Conservation (phyloP, 2,888 invertebrate genomes). For the Cyclophora albipunctata region DNA sequence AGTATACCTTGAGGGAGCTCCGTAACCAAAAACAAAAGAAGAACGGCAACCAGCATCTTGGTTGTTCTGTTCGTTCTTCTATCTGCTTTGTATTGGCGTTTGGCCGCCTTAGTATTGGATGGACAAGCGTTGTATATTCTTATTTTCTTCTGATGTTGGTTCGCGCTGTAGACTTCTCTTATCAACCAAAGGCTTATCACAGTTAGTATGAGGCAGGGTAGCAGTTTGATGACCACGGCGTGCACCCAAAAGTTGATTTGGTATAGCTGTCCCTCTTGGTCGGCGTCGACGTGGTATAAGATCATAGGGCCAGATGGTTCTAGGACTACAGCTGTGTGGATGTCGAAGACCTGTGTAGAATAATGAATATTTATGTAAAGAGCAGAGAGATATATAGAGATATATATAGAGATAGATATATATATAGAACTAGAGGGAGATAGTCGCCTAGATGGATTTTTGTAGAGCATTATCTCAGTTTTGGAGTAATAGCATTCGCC, state of each 20-base stretch:
- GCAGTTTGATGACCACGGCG: slow-evolving; percentile 84
- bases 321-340: slow-evolving; percentile 65
- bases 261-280: slow-evolving; percentile 77
- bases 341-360: slow-evolving; percentile 57
- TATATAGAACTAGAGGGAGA: no score
- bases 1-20: slow-evolving; percentile 90
- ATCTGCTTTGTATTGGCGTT: slow-evolving; percentile 60
- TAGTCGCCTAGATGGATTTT: no score
- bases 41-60: slow-evolving; percentile 90
- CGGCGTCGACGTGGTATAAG: slow-evolving; percentile 70
- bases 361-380: not conserved
- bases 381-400: no score
- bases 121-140: slow-evolving; percentile 64
- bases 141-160: slow-evolving; percentile 79
- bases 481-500: no score
- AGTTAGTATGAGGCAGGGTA: slow-evolving; percentile 86
- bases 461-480: no score
- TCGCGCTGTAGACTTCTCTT: slow-evolving; percentile 81
- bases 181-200: slow-evolving; percentile 82
- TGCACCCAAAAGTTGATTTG: slow-evolving; percentile 88
- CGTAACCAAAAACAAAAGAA: slow-evolving; percentile 89
- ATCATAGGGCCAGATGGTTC: slow-evolving; percentile 68
- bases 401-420: no score
- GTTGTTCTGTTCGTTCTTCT: slow-evolving; percentile 85
- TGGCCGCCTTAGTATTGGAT: slow-evolving; percentile 49